Conservation (phyloP, 2,113 vertebrate species). For the Oreochromis niloticus region DNA sequence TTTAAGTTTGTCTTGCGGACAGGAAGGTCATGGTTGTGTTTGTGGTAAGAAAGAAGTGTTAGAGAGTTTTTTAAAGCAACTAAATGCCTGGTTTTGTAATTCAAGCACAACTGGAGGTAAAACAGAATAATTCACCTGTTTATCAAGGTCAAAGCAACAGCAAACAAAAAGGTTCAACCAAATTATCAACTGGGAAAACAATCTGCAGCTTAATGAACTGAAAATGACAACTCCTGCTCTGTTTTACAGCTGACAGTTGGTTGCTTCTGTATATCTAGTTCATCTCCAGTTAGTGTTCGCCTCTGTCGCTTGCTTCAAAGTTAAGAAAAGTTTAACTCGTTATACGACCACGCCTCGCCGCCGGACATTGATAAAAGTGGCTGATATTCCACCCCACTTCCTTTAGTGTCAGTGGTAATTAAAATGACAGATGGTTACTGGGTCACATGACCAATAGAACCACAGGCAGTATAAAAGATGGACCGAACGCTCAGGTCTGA, state of each 20-base stretch:
- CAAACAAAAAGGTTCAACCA: fast-evolving
- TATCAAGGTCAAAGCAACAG: background rate
- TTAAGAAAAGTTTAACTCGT: background rate
- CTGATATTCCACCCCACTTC: background rate
- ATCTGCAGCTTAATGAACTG: fast-evolving
- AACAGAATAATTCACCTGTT: fast-evolving
- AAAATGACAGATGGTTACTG: background rate
- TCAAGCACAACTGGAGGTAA: fast-evolving
- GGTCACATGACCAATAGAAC: background rate
- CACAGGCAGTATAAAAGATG: background rate
- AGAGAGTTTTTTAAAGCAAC: background rate
- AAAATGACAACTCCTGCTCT: background rate
- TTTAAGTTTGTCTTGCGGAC: fast-evolving
- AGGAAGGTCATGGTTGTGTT: background rate
- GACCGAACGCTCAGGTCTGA: background rate
- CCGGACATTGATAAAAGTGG: no score
- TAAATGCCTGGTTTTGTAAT: background rate
- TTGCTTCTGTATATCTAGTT: background rate
- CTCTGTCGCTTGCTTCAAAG: background rate
- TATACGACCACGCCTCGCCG: background rate
- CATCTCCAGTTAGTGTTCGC: background rate
- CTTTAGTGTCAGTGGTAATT: background rate
- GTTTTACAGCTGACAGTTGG: background rate
- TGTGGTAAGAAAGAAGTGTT: background rate
- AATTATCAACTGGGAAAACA: background rate